Base-by-base conservation (phyloP, 2,888 invertebrate genomes). In the Dermolepida albohirtum region DNA sequence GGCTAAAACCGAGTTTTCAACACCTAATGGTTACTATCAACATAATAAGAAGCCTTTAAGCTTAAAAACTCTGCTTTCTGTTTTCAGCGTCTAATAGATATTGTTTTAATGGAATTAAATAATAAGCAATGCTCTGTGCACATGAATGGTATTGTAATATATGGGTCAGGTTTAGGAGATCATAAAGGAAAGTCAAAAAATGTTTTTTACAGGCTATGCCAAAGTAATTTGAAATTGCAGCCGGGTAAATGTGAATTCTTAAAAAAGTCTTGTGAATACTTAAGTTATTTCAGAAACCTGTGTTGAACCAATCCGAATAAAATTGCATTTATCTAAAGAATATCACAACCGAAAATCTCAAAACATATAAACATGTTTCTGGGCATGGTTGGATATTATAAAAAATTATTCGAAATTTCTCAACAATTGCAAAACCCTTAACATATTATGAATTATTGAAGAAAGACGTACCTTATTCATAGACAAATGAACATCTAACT, bases 1-100 rank as follows among this genome's bases (percentile, higher is more conserved):
- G 8, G 64, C 69, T 22, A 82, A 81, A 77, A 82, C 81, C 8
- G 81, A 81, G 1, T 82, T 82, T 68, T 74, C 75, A 81, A 74
- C 29, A 29, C 29, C 29, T 6, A 29, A 29, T 6, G 29, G 29
- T 29, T 6, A 29, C 6, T 29, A 29, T 54, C 77, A 82, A 69
- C 82, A 75, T 59, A 71, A 67, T 6, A n/a, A 63, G 80, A 78
- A 81, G 77, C 80, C 80, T 0, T 80, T 83, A 70, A 82, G 80
- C 1, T 75, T 84, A 7, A 80, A 79, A 82, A 81, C 67, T 81
- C 82, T 0, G 83, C 83, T 0, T 76, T 78, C 0, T 80, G 81
- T 0, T 82, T 83, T 57, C 82, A 82, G 72, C 55, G 80, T 4
- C 67, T 80, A 12, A 82, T 82, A 81, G 78, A 81, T 40, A 76